These are phyloP conservation scores for Conus betulinus DNA, from an alignment of 1,140 invertebrate genomes.

Conservation along the genomic window DNA sequence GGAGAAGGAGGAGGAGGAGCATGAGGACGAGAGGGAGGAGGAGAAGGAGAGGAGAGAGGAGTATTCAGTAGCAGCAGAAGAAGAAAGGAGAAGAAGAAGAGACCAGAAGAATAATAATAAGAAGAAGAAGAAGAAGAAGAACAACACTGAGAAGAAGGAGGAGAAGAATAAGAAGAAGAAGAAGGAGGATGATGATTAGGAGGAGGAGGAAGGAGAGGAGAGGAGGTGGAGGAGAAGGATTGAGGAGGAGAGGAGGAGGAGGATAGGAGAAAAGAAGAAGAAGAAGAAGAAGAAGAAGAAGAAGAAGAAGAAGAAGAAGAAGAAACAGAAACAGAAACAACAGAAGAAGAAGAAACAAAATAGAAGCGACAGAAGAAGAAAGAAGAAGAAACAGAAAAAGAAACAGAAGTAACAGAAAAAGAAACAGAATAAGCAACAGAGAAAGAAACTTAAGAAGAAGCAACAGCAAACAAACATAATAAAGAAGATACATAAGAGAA, in stretches of 20 bases:
- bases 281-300: conserved; percentile 26
- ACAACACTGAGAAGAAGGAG: not conserved
- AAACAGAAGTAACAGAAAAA: no score
- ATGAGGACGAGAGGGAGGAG: not conserved
- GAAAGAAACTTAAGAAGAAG: no score
- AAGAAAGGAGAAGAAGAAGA: not conserved
- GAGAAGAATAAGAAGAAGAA: not conserved
- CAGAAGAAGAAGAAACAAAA: not conserved
- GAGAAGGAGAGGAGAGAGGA: not conserved
- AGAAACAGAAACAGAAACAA: not conserved
- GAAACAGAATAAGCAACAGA: no score
- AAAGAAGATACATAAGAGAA: no score
- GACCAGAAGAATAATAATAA: not conserved
- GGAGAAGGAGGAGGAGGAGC: not conserved
- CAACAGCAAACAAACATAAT: no score
- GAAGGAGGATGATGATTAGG: not conserved
- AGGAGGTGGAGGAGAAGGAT: not conserved
- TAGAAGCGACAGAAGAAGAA: not conserved
- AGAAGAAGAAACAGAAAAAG: no score
- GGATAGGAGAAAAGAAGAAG: not conserved
- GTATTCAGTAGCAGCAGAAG: no score
- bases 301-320: not conserved
- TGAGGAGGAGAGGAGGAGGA: not conserved
- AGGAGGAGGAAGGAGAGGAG: not conserved
- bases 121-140: conserved; percentile 22